Percentiles rank a stretch among this genome's conserved stretches.
Conservation (phyloP, 2,113 vertebrate genomes). For the Sylvilagus bachmani region DNA sequence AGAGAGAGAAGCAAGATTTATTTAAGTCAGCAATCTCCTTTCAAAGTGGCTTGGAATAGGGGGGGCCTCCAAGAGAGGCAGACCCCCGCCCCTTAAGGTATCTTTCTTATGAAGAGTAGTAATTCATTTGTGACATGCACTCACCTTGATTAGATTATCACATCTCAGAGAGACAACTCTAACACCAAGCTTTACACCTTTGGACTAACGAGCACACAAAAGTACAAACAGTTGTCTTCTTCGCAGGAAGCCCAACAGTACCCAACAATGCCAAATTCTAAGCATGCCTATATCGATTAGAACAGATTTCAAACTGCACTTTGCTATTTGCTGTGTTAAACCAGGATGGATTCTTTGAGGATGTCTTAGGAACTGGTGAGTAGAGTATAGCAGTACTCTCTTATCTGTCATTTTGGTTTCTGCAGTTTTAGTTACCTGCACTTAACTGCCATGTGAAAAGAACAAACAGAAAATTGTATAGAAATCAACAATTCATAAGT, state of each 20-base stretch:
- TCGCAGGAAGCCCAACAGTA: neutral
- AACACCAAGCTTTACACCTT: constrained; percentile 19
- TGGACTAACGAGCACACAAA: neutral
- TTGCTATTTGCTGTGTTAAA: neutral
- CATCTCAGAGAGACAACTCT: neutral
- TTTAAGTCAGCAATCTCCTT: no score
- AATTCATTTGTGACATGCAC: neutral
- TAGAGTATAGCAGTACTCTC: neutral
- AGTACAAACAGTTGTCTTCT: neutral
- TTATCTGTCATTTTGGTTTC: neutral
- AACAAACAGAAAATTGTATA: neutral
- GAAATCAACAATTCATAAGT: neutral
- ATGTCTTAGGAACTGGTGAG: neutral
- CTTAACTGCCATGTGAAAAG: neutral
- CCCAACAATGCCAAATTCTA: neutral
- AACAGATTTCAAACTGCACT: constrained; percentile 40
- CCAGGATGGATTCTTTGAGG: neutral
- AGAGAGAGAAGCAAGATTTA: no score
- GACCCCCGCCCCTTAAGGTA: neutral
- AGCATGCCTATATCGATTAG: neutral
- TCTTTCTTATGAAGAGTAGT: neutral
- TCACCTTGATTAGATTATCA: neutral
- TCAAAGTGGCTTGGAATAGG: no score
- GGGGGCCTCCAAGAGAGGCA: no score
- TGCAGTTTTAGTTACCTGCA: neutral